Conservation (phyloP, 2,888 invertebrate genomes). For the Temnothorax rugatulus region DNA sequence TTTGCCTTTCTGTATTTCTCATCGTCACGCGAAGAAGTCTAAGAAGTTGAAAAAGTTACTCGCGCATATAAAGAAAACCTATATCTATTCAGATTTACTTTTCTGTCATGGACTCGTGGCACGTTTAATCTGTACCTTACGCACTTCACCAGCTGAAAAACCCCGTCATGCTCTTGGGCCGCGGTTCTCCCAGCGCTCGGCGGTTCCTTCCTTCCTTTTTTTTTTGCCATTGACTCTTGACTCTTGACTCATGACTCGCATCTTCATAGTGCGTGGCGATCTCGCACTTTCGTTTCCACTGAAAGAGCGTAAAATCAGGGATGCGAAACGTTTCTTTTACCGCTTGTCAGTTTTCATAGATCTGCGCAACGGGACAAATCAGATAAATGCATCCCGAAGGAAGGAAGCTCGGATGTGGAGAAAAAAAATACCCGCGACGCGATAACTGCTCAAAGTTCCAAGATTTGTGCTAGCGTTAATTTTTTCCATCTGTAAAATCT, state of each 20-base stretch:
- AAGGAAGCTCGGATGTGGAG: constrained; percentile 38
- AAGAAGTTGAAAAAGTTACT: not conserved
- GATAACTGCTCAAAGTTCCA: not conserved
- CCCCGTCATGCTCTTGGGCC: not conserved
- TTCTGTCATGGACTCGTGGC: constrained; percentile 54
- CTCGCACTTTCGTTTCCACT: constrained; percentile 56
- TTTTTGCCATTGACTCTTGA: not conserved
- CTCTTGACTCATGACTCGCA: constrained; percentile 16
- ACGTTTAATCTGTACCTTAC: constrained; percentile 52
- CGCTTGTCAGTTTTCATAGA: constrained; percentile 53
- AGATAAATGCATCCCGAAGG: constrained; percentile 17
- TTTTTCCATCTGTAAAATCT: not conserved
- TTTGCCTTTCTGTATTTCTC: not conserved
- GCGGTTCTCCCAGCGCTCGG: not conserved
- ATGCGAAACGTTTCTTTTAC: constrained; percentile 52
- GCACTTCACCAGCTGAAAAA: constrained; percentile 58
- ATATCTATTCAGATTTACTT: not conserved
- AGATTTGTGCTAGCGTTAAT: not conserved
- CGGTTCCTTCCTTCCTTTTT: constrained; percentile 12
- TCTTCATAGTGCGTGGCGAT: constrained; percentile 35
- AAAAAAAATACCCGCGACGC: constrained; percentile 40
- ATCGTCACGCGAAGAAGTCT: not conserved
- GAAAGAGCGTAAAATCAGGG: constrained; percentile 55
- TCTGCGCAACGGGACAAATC: not conserved
- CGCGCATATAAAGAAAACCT: not conserved